Conservation (phyloP, 2,113 vertebrate genomes). For the Aleadryas rufinucha region DNA sequence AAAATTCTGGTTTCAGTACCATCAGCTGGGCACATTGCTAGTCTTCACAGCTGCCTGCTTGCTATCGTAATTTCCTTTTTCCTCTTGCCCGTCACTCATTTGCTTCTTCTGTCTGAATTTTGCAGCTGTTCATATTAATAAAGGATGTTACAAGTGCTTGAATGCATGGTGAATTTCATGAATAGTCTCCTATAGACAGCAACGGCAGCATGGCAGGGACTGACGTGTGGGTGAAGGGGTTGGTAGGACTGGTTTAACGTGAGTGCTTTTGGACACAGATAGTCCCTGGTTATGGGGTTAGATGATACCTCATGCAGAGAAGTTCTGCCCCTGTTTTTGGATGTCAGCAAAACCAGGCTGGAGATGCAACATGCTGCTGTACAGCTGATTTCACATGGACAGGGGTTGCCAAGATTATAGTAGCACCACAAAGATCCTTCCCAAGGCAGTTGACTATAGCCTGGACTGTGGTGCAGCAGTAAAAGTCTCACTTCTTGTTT, state of each 20-base stretch:
- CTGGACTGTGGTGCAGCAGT: background rate
- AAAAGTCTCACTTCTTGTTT: background rate
- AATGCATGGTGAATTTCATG: background rate
- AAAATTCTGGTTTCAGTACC: background rate
- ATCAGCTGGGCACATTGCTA: background rate
- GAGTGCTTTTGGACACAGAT: background rate
- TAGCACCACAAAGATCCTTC: background rate
- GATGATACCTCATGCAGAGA: background rate
- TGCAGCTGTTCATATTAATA: background rate
- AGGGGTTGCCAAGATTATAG: background rate
- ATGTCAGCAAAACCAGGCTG: background rate
- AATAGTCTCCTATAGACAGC: background rate
- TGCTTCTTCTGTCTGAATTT: background rate
- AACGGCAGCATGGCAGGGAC: rapidly evolving
- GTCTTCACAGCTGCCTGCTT: background rate
- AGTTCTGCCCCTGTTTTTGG: background rate
- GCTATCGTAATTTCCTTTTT: conserved; percentile 16
- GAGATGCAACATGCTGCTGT: background rate
- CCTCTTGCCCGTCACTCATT: background rate
- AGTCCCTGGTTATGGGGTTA: background rate
- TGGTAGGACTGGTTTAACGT: background rate
- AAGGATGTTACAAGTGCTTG: background rate
- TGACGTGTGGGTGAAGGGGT: background rate
- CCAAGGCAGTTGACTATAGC: background rate
- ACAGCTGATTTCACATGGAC: background rate